Evolutionary conservation across 2,113 vertebrate species (phyloP).

Genomic region (Notarius lentiginosus): DNA sequence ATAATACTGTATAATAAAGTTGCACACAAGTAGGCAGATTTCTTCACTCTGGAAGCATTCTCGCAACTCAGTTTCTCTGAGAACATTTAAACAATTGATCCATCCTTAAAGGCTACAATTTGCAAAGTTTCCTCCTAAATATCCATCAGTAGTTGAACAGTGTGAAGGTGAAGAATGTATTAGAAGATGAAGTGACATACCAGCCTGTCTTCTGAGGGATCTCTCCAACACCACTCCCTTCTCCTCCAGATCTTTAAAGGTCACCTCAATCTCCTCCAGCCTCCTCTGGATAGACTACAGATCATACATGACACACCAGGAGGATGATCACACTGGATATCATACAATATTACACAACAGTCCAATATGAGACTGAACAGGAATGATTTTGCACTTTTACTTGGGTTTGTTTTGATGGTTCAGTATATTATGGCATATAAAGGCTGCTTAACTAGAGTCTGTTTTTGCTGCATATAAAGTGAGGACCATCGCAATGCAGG

Average conservation of each 20-base stretch:
- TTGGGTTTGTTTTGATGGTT: background rate
- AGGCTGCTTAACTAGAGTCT: background rate
- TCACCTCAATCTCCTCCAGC: slow-evolving; percentile 88
- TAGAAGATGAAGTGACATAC: slow-evolving; percentile 60
- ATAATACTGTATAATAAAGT: background rate
- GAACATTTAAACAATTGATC: background rate
- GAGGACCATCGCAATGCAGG: background rate
- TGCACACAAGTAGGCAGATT: background rate
- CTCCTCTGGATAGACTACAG: slow-evolving; percentile 85
- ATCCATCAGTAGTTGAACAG: background rate
- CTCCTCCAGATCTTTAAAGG: slow-evolving; percentile 83
- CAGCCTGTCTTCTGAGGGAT: slow-evolving; percentile 72
- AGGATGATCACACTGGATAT: background rate
- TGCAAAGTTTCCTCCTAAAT: no score
- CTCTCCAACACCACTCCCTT: slow-evolving; percentile 81
- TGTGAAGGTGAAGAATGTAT: background rate
- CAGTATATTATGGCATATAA: background rate
- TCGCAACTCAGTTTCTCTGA: background rate
- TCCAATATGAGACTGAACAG: background rate
- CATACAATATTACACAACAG: background rate
- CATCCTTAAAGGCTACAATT: background rate
- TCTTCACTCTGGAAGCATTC: background rate
- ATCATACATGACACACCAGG: background rate
- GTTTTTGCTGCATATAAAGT: background rate
- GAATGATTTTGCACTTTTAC: background rate